Conservation (phyloP, 2,113 vertebrate genomes). For the Boleophthalmus pectinirostris region DNA sequence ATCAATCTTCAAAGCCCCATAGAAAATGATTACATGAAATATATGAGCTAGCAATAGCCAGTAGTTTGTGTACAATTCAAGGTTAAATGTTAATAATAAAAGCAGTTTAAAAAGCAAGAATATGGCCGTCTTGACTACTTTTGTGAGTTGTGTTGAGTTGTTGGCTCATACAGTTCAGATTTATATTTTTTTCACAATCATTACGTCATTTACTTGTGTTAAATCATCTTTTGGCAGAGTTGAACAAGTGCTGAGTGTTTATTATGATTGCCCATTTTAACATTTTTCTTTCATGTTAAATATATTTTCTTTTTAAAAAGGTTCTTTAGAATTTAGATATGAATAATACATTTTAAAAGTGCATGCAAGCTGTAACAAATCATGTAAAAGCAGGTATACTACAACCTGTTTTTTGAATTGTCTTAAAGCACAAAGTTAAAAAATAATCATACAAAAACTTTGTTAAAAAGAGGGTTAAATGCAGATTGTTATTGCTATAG, state of each 20-base stretch:
- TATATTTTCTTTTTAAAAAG: constrained; percentile 11
- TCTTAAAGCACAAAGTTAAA: constrained; percentile 55
- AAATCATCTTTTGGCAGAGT: constrained; percentile 44
- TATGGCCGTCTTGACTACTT: background rate
- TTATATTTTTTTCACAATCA: constrained; percentile 6
- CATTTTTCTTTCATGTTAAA: background rate
- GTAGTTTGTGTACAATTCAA: constrained; percentile 6
- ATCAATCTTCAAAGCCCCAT: background rate
- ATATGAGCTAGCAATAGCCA: background rate
- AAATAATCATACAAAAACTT: constrained; percentile 66
- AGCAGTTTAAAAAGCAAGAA: constrained; percentile 9
- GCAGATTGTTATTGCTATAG: constrained; percentile 61
- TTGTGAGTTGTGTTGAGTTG: background rate
- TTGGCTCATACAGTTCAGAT: background rate
- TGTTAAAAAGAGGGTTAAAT: constrained; percentile 53
- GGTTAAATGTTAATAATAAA: constrained; percentile 32
- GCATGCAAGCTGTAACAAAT: constrained; percentile 59
- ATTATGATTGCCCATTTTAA: background rate
- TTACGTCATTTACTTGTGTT: background rate
- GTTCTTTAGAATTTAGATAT: constrained; percentile 18
- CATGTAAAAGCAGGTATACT: constrained; percentile 36
- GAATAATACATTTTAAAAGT: constrained; percentile 37
- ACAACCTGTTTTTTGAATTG: constrained; percentile 15
- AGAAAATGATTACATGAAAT: constrained; percentile 19
- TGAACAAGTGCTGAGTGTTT: constrained; percentile 11